Evolutionary conservation across 2,888 invertebrate genomes (phyloP), one percentile per base, ranked within the genome.

Genomic region (Lysandra bellargus): DNA sequence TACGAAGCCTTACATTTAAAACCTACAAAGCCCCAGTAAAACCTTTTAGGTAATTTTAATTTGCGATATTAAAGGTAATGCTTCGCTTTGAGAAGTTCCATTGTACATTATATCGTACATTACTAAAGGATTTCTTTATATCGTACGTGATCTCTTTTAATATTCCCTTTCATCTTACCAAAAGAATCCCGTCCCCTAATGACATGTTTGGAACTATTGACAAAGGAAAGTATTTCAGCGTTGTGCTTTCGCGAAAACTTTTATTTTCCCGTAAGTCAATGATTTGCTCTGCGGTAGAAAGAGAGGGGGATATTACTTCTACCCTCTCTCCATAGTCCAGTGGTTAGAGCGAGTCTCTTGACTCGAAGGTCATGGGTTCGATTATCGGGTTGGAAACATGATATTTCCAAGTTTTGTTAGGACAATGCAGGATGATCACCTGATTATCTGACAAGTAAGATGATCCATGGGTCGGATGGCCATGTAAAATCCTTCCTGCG

Each of bases 131-230:
- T 57, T 57, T 78, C 40, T 78, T 44, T 78, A 69, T 69, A 49
- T 69, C 33, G 40, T 79, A 79, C 79, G 79, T 79, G 79, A 79
- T 79, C 60, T 79, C 44, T 74, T 60, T 30, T 61, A 61, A 79
- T 64, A 79, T 74, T 30, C 74, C 60, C 61, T 79, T 79, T 64
- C 60, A 79, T 61, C 14, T 30, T 12, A 74, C 74, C 44, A 14
- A 79, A 73, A 75, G 23, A 75, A 61, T 79, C 49, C 30, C 60
- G 60, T 23, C 60, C 57, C n/a, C 30, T 75, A 75, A 75, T 49
- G 49, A 49, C 75, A 49, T 75, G 49, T 44, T 75, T 40, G 75
- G 49, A 75, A 75, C 57, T 53, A 33, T 57, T 74, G 44, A 7
- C 44, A 74, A 74, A 69, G 69, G 74, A 23, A 74, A 44, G n/a